A percentile compares a stretch with the other conserved stretches of the same genome.
Evolutionary conservation across 1,140 invertebrate genomes (phyloP).

Genomic region (Teleopsis dalmanni): DNA sequence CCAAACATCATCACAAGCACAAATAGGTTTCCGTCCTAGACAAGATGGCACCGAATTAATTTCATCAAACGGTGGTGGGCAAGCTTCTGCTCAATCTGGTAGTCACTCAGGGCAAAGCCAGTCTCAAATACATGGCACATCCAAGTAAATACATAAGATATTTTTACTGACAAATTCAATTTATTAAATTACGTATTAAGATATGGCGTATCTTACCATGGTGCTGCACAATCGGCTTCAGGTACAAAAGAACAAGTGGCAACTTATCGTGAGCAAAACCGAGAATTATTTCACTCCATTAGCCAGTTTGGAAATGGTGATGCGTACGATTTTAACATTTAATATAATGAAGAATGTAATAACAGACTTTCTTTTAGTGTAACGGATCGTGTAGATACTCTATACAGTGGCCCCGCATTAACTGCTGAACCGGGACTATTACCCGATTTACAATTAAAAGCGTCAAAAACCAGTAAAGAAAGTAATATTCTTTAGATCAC

Average conservation of each 20-base stretch:
- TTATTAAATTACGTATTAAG: slow-evolving; percentile 14
- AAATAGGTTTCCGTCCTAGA: slow-evolving; percentile 73
- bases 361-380: slow-evolving; percentile 19
- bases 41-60: slow-evolving; percentile 47
- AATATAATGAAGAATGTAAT: neutral
- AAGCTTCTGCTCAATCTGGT: slow-evolving; percentile 67
- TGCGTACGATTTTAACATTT: slow-evolving; percentile 20
- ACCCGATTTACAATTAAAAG: slow-evolving; percentile 30
- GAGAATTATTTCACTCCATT: slow-evolving; percentile 40
- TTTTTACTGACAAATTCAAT: neutral
- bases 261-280: slow-evolving; percentile 45
- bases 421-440: slow-evolving; percentile 34
- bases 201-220: slow-evolving; percentile 71
- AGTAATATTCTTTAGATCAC: slow-evolving; percentile 1
- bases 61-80: slow-evolving; percentile 64
- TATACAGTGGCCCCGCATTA: slow-evolving; percentile 28
- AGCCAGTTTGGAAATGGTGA: slow-evolving; percentile 39
- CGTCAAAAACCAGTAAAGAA: slow-evolving; percentile 29
- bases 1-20: slow-evolving; percentile 74
- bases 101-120: slow-evolving; percentile 66
- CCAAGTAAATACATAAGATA: slow-evolving; percentile 36
- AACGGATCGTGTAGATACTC: slow-evolving; percentile 36
- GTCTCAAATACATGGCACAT: slow-evolving; percentile 69
- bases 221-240: slow-evolving; percentile 71
- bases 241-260: slow-evolving; percentile 52